A percentile compares a stretch with the other conserved stretches of the same genome.
Evolutionary conservation across 2,888 invertebrate species (phyloP).

Genomic region (Cantharis nigra): DNA sequence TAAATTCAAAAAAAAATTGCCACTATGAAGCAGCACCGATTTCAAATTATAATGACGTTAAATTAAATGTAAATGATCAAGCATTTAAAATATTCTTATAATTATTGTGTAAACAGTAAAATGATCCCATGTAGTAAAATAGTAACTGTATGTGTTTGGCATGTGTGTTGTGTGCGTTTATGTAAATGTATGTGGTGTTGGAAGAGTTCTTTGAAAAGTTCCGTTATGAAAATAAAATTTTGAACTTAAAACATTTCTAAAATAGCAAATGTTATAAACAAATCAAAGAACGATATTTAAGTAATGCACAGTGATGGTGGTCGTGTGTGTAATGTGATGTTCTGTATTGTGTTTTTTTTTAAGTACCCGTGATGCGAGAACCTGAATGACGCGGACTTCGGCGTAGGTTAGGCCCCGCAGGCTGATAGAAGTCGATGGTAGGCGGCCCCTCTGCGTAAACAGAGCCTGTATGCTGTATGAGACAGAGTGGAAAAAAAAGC

Average conservation of each 20-base stretch:
- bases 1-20: constrained; percentile 28
- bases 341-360: constrained; percentile 49
- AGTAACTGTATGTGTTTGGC: constrained; percentile 36
- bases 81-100: constrained; percentile 32
- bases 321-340: constrained; percentile 33
- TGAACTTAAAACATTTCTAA: neutral
- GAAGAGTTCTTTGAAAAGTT: constrained; percentile 27
- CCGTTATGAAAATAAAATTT: constrained; percentile 3
- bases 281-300: constrained; percentile 1
- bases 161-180: neutral
- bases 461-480: constrained; percentile 59
- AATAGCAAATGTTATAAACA: neutral
- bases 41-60: constrained; percentile 37
- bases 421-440: constrained; percentile 56
- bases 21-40: constrained; percentile 36
- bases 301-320: constrained; percentile 34
- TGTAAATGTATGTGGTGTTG: constrained; percentile 24
- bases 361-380: constrained; percentile 58
- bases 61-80: constrained; percentile 25
- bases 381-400: constrained; percentile 56
- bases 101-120: constrained; percentile 28
- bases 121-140: constrained; percentile 36
- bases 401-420: constrained; percentile 60
- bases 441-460: constrained; percentile 59
- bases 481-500: constrained; percentile 55